Evolutionary conservation across 2,888 invertebrate species (phyloP).

Genomic region (Ommatoiulus sabulosus): DNA sequence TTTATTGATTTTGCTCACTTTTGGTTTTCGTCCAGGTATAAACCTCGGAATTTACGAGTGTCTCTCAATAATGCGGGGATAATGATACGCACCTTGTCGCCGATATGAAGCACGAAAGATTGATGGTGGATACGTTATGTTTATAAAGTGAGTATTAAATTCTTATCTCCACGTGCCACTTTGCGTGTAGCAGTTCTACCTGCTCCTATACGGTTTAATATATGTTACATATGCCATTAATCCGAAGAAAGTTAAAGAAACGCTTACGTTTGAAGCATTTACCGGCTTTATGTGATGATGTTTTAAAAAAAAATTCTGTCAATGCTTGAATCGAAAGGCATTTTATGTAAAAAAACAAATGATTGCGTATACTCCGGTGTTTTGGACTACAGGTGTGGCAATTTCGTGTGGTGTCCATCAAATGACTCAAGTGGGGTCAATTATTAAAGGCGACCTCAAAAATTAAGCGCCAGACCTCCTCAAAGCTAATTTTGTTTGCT

Average conservation of each 20-base stretch:
- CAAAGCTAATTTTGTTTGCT: too few species aligned
- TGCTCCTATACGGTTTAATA: neutral
- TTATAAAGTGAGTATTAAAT: conserved; percentile 27
- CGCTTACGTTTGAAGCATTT: neutral
- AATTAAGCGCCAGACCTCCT: neutral
- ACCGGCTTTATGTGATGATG: neutral
- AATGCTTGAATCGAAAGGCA: neutral
- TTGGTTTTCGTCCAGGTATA: neutral
- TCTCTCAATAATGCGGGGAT: conserved; percentile 19
- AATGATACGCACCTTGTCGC: conserved; percentile 25
- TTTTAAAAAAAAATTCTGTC: neutral
- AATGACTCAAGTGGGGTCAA: neutral
- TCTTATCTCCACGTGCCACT: conserved; percentile 32
- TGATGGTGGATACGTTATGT: neutral
- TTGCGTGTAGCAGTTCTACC: neutral
- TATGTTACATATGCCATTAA: neutral
- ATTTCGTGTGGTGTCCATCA: neutral
- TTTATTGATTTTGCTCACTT: neutral
- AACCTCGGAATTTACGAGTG: neutral
- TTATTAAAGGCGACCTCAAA: neutral
- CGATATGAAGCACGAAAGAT: neutral
- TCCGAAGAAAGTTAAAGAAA: neutral
- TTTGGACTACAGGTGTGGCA: conserved; percentile 11
- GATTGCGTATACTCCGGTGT: neutral
- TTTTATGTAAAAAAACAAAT: too few species aligned